Conservation (phyloP, 1,140 invertebrate species). For the Ceratina japonica region DNA sequence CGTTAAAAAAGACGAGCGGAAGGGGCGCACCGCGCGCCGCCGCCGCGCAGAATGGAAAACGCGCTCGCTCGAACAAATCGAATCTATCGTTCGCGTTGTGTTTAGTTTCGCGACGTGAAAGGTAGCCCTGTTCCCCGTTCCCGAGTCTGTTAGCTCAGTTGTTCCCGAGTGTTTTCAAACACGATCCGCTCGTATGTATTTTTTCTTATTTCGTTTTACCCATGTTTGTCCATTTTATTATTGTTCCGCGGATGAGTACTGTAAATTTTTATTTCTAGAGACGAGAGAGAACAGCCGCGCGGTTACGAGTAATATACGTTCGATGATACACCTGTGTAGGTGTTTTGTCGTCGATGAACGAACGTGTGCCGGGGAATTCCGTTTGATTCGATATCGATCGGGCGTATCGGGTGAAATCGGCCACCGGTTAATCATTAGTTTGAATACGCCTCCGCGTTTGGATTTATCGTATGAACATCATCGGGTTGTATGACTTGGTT, state of each 20-base stretch:
- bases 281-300: not conserved
- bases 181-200: not conserved
- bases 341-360: not conserved
- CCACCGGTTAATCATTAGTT: not conserved
- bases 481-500: too few species aligned
- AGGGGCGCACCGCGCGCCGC: conserved; percentile 28
- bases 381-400: conserved; percentile 2
- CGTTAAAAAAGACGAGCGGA: conserved; percentile 31
- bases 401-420: conserved; percentile 4
- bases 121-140: conserved; percentile 16
- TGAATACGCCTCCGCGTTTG: not conserved
- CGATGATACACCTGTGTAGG: not conserved
- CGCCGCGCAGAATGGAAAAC: conserved; percentile 59
- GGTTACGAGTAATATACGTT: not conserved
- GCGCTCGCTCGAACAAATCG: conserved; percentile 58
- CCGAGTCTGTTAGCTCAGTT: conserved; percentile 32
- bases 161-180: conserved; percentile 4
- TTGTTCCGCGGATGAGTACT: not conserved
- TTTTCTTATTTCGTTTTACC: not conserved
- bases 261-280: not conserved
- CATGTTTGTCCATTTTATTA: not conserved
- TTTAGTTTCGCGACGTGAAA: conserved; percentile 64
- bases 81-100: conserved; percentile 70
- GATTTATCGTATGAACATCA: not conserved
- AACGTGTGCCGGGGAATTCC: not conserved